Conservation (phyloP, 2,797 vertebrate species). For the Tokudaia muenninki region DNA sequence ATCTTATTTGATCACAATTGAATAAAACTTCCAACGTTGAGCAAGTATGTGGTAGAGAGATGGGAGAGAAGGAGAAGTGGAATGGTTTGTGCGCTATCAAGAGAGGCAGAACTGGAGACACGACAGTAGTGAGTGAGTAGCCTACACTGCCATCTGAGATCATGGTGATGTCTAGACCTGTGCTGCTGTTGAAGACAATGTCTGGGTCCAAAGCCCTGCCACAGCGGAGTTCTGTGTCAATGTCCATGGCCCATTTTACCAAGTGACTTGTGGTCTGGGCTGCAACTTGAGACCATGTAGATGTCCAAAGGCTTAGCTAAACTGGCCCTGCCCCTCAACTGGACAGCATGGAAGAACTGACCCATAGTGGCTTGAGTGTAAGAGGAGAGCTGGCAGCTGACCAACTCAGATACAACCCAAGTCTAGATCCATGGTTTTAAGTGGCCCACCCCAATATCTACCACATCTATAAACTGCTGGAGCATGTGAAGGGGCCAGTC, state of each 20-base stretch:
- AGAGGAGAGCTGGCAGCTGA: not conserved
- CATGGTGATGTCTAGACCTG: not conserved
- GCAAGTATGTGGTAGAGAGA: not conserved
- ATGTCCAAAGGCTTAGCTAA: not conserved
- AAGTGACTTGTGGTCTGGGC: not conserved
- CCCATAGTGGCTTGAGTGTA: not conserved
- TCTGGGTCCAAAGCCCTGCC: not conserved
- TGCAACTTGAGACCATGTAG: not conserved
- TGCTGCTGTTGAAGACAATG: not conserved
- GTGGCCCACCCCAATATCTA: not conserved
- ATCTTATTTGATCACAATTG: not conserved
- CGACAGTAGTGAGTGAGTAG: not conserved
- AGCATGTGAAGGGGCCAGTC: not conserved
- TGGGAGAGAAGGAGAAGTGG: not conserved
- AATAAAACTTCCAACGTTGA: not conserved
- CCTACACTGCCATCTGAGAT: not conserved
- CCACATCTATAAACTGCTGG: not conserved
- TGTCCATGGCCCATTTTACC: not conserved
- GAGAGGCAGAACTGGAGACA: not conserved
- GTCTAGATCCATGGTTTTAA: not conserved
- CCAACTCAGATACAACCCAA: not conserved
- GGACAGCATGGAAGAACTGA: not conserved
- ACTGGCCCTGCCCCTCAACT: not conserved
- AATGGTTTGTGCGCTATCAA: not conserved
- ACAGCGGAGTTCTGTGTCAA: not conserved